These are phyloP conservation scores for Tubulanus polymorphus DNA, from an alignment of 2,888 invertebrate genomes.

Conservation along the genomic window DNA sequence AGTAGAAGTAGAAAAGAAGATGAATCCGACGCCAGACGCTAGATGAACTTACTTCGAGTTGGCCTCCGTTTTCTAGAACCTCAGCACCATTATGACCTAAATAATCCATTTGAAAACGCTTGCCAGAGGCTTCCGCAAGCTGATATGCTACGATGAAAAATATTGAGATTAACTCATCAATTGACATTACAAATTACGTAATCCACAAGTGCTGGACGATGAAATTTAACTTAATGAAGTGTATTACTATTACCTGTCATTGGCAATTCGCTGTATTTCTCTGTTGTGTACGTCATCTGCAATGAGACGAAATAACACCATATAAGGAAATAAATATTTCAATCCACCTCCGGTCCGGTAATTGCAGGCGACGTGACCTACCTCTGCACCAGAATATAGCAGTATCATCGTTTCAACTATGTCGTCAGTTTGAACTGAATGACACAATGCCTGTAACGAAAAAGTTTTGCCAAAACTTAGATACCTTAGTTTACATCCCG, in stretches of 20 bases:
- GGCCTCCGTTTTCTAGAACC: background rate
- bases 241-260: slow-evolving; percentile 9
- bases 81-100: slow-evolving; percentile 36
- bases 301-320: background rate
- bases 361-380: slow-evolving; percentile 21
- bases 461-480: background rate
- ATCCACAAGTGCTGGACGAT: no score
- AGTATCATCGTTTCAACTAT: slow-evolving; percentile 38
- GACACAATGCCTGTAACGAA: slow-evolving; percentile 32
- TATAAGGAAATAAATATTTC: background rate
- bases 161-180: no score
- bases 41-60: background rate
- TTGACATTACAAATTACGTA: no score
- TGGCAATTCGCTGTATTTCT: background rate
- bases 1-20: no score
- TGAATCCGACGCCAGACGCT: no score
- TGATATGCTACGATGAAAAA: no score
- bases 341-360: background rate
- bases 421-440: slow-evolving; percentile 33
- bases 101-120: no score
- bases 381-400: slow-evolving; percentile 43
- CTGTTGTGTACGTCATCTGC: background rate
- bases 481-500: no score
- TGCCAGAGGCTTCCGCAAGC: no score
- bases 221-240: background rate